Conservation (phyloP, 2,113 vertebrate genomes). For the Ptilonorhynchus violaceus region DNA sequence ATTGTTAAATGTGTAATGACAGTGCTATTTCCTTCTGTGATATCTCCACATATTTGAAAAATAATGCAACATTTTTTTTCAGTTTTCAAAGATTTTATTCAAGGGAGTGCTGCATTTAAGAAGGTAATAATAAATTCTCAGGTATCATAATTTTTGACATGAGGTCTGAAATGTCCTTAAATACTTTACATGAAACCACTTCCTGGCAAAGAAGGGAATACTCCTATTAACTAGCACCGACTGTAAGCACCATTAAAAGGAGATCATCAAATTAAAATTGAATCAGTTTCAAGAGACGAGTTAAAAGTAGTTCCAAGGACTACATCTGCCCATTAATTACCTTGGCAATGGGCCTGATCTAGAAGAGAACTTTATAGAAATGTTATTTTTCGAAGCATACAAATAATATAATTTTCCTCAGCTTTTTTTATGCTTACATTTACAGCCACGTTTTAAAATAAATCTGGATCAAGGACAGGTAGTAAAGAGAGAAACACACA, state of each 20-base stretch:
- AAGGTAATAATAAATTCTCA: conserved; percentile 1
- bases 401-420: background rate
- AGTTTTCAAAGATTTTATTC: background rate
- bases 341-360: background rate
- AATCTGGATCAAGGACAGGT: background rate
- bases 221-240: background rate
- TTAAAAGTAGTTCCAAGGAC: conserved; percentile 31
- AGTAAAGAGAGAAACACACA: background rate
- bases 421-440: background rate
- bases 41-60: background rate
- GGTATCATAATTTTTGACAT: background rate
- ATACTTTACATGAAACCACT: background rate
- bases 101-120: background rate
- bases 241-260: background rate
- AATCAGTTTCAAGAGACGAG: conserved; percentile 11
- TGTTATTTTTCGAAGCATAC: background rate
- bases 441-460: background rate
- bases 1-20: background rate
- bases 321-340: background rate
- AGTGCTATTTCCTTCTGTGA: background rate
- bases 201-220: background rate
- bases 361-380: background rate
- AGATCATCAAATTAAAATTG: conserved; percentile 29
- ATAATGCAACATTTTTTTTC: background rate
- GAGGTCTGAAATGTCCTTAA: background rate